Evolutionary conservation across 2,888 invertebrate species (phyloP).

Genomic region (Chrysotoxum bicinctum): DNA sequence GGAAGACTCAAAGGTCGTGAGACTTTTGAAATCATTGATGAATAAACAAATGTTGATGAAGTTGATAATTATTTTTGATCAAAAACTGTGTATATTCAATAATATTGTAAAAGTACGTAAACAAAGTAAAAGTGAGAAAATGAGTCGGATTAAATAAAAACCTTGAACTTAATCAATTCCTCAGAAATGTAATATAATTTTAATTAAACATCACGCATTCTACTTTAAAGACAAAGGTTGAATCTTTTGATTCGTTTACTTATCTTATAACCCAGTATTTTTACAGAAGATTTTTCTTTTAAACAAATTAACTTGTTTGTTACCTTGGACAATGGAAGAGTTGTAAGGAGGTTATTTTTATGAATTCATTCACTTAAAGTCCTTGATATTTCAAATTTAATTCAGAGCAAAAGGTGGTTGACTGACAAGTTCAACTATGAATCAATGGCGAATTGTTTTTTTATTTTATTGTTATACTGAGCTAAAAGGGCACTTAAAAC

Average conservation of each 20-base stretch:
- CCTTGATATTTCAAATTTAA: neutral
- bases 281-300: neutral
- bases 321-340: neutral
- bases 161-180: neutral
- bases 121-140: neutral
- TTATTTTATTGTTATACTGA: too few species aligned
- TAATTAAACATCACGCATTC: neutral
- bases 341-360: neutral
- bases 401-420: too few species aligned
- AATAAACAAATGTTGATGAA: neutral
- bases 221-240: neutral
- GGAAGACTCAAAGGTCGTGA: conserved; percentile 6
- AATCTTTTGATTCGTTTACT: neutral
- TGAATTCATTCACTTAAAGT: conserved; percentile 2
- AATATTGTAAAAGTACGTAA: neutral
- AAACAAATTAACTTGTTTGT: neutral
- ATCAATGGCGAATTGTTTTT: too few species aligned
- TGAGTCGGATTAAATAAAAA: neutral
- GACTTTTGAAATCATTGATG: neutral
- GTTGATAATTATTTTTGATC: neutral
- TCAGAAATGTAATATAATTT: neutral
- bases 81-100: neutral
- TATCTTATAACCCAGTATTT: neutral
- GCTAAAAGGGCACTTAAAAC: too few species aligned
- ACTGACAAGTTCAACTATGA: too few species aligned